Base-by-base conservation (phyloP, 2,113 vertebrate species). In the Motacilla alba region DNA sequence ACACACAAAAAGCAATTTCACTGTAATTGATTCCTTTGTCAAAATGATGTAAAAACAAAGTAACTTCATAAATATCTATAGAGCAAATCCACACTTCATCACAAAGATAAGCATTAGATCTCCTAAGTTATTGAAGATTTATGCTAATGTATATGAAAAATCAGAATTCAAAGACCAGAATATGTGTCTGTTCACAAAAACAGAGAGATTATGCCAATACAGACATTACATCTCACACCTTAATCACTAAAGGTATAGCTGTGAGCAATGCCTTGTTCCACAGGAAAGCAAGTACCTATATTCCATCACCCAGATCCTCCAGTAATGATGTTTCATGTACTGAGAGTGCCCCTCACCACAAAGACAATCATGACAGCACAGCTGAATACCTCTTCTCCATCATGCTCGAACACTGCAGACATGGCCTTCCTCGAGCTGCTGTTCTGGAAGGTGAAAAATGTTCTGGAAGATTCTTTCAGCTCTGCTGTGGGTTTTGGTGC, bases 21-120 rank as follows among this genome's bases (percentile, higher is more conserved):
- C 37, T 73, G 8, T 87, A 91, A 94, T 87, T 87, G 86, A 95
- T 93, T 92, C 80, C 82, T 91, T 72, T 66, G 62, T 64, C 89
- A 93, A 91, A 84, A 56, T 87, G 21, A 84, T 82, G 68, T 76
- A 89, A 85, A 92, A 76, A 14, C 43, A 53, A 47, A 89, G 41
- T 85, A 85, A 79, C 91, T 93, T 89, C 70, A 73, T 62, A 92
- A 84, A 49, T 11, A 82, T 82, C 87, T 78, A 44, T 52, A 64
- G 66, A 60, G 24, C 44, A 92, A 83, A 92, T 46, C 41, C 41
- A 70, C 33, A 58, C 68, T 94, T 69, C 13, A 6, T 69, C 87
- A 93, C 47, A 50, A 53, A 62, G 70, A 83, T 47, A 46, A 93
- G 33, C 88, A 83, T 47, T 62, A 63, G 35, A n/a, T 59, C 67